Evolutionary conservation across 30 jellyfish, hydroid and myxozoan species (phyloP).

Genomic region (Aurelia aurita): DNA sequence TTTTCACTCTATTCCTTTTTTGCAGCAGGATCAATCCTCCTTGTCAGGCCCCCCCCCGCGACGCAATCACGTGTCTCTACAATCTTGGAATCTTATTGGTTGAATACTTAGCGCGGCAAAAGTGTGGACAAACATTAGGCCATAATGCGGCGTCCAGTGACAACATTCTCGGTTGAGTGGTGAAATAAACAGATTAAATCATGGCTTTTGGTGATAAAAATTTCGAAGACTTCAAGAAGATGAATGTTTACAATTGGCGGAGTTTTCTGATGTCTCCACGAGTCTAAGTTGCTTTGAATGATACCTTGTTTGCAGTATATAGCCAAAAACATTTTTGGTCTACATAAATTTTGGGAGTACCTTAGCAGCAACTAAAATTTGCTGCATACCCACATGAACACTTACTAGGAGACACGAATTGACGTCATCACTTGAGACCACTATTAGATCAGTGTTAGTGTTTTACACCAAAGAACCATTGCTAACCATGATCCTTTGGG

Average conservation of each 20-base stretch:
- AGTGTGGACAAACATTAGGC: slow-evolving; percentile 36
- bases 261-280: slow-evolving; percentile 30
- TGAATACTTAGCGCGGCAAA: slow-evolving; percentile 38
- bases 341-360: not conserved
- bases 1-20: not conserved
- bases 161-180: slow-evolving; percentile 5
- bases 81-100: slow-evolving; percentile 40
- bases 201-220: slow-evolving; percentile 25
- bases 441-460: too few relatives aligned
- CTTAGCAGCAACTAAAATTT: too few relatives aligned
- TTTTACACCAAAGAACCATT: too few relatives aligned
- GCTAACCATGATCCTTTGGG: too few relatives aligned
- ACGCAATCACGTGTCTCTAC: slow-evolving; percentile 26
- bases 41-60: slow-evolving; percentile 26
- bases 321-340: too few relatives aligned
- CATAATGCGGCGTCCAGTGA: slow-evolving; percentile 15
- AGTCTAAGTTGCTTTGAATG: too few relatives aligned
- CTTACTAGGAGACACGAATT: too few relatives aligned
- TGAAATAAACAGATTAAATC: slow-evolving; percentile 26
- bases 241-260: slow-evolving; percentile 40
- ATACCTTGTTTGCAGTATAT: not conserved
- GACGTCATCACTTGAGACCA: too few relatives aligned
- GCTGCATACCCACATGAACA: too few relatives aligned
- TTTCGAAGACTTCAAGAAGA: slow-evolving; percentile 32
- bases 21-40: not conserved